Evolutionary conservation across 2,797 vertebrate species (phyloP), one percentile per base, ranked within the genome.

Genomic region (Cephalopachus bancanus): DNA sequence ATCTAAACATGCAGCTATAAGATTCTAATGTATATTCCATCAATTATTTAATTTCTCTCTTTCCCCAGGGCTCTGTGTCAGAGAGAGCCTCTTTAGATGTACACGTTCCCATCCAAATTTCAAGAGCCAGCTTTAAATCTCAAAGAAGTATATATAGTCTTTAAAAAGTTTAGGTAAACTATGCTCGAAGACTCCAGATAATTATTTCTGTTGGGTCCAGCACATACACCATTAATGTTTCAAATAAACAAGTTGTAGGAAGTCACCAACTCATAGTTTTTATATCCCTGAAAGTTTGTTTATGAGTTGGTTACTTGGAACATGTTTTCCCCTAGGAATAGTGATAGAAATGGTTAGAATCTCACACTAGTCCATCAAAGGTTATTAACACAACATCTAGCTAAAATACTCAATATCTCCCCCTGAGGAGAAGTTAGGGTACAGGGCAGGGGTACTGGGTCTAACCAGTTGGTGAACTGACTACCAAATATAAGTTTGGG

Each of bases 171-270:
- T 92, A 86, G 26, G 51, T 71, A 93, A 91, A 81, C 49, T 24
- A 92, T 16, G 3, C 64, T 75, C 53, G 84, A 86, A 65, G 60
- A 89, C 62, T 65, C 62, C 71, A 37, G 65, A 44, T 60, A 53
- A 91, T 83, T 74, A 49, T 88, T 84, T 51, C 72, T 30, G 20
- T 80, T 93, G 84, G 22, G 72, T 72, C 84, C 92, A 49, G n/a
- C 65, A 74, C 9, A 53, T 60, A 75, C 14, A 37, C 65, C 83
- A 59, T 79, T 44, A 4, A 0, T 64, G 16, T 94, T 94, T 95
- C 76, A 80, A 87, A 76, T 92, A 94, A 92, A 83, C 78, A 93
- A 83, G 2, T 60, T 92, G 51, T 19, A 94, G 87, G n/a, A 96
- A 93, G 81, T 93, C 24, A 69, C n/a, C 74, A 79, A 49, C 16